These are phyloP conservation scores for Austrofundulus limnaeus DNA, from an alignment of 2,113 vertebrate genomes.

Conservation along the genomic window DNA sequence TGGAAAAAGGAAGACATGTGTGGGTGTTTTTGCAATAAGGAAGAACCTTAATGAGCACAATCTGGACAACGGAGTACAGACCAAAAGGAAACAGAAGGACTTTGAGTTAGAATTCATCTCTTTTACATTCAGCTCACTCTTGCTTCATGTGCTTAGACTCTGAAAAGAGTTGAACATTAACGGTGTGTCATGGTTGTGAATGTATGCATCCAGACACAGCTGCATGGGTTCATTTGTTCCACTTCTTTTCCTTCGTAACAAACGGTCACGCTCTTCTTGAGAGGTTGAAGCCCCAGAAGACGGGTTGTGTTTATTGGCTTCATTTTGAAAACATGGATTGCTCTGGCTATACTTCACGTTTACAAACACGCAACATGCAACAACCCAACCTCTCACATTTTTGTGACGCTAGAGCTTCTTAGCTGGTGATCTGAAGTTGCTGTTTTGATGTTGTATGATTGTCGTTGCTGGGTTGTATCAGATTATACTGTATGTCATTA, in stretches of 20 bases:
- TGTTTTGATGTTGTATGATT: slow-evolving; percentile 29
- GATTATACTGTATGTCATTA: slow-evolving; percentile 30
- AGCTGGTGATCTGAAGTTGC: slow-evolving; percentile 17
- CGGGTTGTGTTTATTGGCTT: slow-evolving; percentile 33
- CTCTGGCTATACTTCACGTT: slow-evolving; percentile 20
- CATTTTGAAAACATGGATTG: slow-evolving; percentile 24
- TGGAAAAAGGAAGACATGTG: slow-evolving; percentile 27
- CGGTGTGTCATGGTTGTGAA: no score
- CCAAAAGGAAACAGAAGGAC: slow-evolving; percentile 3
- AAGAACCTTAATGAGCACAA: slow-evolving; percentile 27
- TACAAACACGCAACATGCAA: slow-evolving; percentile 2
- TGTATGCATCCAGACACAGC: background rate
- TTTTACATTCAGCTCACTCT: slow-evolving; percentile 12
- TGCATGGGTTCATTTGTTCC: background rate
- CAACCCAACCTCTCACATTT: slow-evolving; percentile 12
- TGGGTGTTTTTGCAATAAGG: slow-evolving; percentile 26
- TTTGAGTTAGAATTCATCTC: slow-evolving; percentile 13
- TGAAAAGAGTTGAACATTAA: slow-evolving; percentile 9
- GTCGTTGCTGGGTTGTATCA: slow-evolving; percentile 17
- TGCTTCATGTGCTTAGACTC: slow-evolving; percentile 10
- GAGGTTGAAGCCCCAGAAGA: slow-evolving; percentile 20
- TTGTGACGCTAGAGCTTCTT: slow-evolving; percentile 19
- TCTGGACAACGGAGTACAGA: slow-evolving; percentile 19
- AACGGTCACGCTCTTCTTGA: slow-evolving; percentile 27
- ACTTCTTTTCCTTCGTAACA: background rate